Conservation (phyloP, 2,888 invertebrate species). For the Parapristionchus giblindavisi region DNA sequence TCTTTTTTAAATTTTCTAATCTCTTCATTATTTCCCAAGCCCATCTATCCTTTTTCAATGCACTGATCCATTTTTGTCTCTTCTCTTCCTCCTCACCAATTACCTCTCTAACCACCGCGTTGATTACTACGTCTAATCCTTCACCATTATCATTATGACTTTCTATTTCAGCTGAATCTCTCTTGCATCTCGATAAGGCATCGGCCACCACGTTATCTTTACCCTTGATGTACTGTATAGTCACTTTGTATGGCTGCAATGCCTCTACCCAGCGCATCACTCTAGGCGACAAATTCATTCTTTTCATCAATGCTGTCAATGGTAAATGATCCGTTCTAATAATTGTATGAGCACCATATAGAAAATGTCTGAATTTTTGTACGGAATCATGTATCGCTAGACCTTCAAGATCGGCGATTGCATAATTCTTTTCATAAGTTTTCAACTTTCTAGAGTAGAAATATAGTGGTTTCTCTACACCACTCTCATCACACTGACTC, state of each 20-base stretch:
- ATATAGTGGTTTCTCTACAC: conserved; percentile 40
- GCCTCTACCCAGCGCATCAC: conserved; percentile 23
- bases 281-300: neutral
- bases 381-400: conserved; percentile 40
- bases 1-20: neutral
- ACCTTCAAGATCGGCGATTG: conserved; percentile 45
- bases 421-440: conserved; percentile 40
- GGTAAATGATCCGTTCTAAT: conserved; percentile 45
- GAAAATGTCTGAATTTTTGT: conserved; percentile 38
- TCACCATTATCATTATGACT: neutral
- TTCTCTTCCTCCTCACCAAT: neutral
- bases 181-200: conserved; percentile 39
- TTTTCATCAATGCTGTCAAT: conserved; percentile 22
- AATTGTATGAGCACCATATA: conserved; percentile 35
- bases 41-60: neutral
- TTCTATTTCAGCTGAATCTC: neutral
- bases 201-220: conserved; percentile 37
- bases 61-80: neutral
- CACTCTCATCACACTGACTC: conserved; percentile 37
- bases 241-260: neutral
- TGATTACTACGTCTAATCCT: neutral
- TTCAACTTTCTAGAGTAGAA: conserved; percentile 40
- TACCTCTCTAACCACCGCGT: neutral
- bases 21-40: neutral
- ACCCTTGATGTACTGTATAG: conserved; percentile 35